Base-by-base conservation (phyloP, 2,113 vertebrate genomes). In the Leuciscus idus region DNA sequence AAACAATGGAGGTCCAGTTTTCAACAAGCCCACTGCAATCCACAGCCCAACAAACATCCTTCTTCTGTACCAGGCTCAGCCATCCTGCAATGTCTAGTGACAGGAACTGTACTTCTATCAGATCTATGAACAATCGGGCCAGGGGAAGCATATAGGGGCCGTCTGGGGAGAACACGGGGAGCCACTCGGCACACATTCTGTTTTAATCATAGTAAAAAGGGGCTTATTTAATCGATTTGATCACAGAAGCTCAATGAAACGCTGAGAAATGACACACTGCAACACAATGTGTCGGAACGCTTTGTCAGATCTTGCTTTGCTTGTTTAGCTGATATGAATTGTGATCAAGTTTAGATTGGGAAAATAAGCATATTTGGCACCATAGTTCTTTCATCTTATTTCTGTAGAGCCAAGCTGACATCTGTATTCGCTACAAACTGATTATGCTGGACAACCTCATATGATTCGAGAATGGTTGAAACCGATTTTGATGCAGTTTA, bases 361-460 rank as follows among this genome's bases (percentile, higher is more conserved):
- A 72, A 39, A 50, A 59, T 28, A 75, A 74, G 70, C 17, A 5
- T 75, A 43, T 84, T 73, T 36, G 33, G 17, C 52, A 55, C 17
- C 17, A 55, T 26, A 9, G 17, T 59, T 62, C 21, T 26, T n/a
- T 1, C 26, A 4, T 26, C 23, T 13, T 74, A 17, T 74, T 39
- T 48, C 43, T 26, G 6, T 61, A 62, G 43, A 66, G 6, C 77
- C 17, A 48, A 84, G 87, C 83, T 91, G 92, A 89, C 88, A 91
- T 85, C 89, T 72, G 84, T 17, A 52, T 87, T 86, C 90, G 87
- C 52, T 85, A 88, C 64, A 88, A 89, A 61, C 75, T 89, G 87
- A 94, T 93, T 92, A 91, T 89, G 89, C 57, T 68, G 89, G 85
- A 64, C 30, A 85, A 74, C 70, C 87, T 90, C 39, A 43, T 36